Percentiles rank a stretch among this genome's conserved stretches.
These are phyloP conservation scores for Rissa tridactyla DNA, from an alignment of 2,113 vertebrate genomes.

Conservation along the genomic window DNA sequence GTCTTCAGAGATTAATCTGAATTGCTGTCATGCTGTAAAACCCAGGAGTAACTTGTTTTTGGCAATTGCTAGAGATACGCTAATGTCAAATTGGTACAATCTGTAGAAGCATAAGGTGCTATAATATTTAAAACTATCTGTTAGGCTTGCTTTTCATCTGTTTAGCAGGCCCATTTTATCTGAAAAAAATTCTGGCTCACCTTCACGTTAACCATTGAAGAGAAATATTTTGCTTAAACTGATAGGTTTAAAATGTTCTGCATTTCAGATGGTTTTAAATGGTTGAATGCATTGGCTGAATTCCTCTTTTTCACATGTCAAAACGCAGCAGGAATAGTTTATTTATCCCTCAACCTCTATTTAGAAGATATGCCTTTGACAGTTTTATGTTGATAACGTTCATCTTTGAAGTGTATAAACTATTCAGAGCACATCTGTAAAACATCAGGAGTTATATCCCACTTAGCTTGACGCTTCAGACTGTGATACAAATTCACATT, in stretches of 20 bases:
- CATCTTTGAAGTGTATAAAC: not conserved
- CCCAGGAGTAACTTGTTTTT: not conserved
- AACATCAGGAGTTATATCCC: constrained; percentile 14
- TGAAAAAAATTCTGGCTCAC: not conserved
- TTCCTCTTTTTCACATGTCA: not conserved
- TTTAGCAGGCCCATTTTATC: not conserved
- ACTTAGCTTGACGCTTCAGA: not conserved
- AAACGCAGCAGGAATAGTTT: not conserved
- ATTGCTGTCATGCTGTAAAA: not conserved
- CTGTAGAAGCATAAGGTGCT: not conserved
- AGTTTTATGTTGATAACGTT: constrained; percentile 5
- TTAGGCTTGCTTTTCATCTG: not conserved
- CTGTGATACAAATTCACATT: not conserved
- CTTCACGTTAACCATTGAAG: not conserved
- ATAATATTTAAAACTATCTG: not conserved
- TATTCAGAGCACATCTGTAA: constrained; percentile 3
- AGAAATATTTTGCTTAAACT: not conserved
- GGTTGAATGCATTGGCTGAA: not conserved
- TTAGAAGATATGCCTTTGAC: not conserved
- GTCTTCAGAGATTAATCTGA: not conserved
- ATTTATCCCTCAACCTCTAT: not conserved
- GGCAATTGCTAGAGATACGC: not conserved
- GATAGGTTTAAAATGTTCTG: not conserved
- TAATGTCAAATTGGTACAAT: not conserved
- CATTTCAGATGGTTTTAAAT: not conserved